Conservation (phyloP, 2,888 invertebrate genomes). For the Tubulanus polymorphus region DNA sequence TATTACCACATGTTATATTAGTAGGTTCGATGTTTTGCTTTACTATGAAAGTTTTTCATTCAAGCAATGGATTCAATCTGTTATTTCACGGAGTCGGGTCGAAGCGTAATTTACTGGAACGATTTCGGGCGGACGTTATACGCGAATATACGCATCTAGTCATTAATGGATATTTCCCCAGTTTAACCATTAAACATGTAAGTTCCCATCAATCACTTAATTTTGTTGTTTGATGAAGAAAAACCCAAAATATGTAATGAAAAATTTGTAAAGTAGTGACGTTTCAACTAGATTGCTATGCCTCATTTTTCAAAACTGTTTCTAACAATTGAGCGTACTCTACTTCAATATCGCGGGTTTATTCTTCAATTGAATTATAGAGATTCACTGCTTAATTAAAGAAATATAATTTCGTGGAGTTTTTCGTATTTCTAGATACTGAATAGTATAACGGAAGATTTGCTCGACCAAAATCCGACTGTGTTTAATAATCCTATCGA, state of each 20-base stretch:
- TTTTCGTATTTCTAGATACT: constrained; percentile 35
- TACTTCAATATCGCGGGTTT: too few relatives aligned
- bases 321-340: too few relatives aligned
- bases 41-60: constrained; percentile 13
- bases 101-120: constrained; percentile 71
- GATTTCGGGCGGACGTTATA: constrained; percentile 66
- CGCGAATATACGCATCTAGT: constrained; percentile 68
- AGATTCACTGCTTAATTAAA: background rate
- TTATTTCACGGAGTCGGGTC: constrained; percentile 88
- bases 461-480: constrained; percentile 32
- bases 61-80: constrained; percentile 79
- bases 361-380: too few relatives aligned
- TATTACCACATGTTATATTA: background rate
- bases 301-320: too few relatives aligned
- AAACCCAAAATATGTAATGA: too few relatives aligned
- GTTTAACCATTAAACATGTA: constrained; percentile 76
- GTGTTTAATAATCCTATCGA: constrained; percentile 35
- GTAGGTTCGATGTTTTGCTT: constrained; percentile 6
- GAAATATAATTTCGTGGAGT: background rate
- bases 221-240: too few relatives aligned
- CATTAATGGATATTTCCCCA: constrained; percentile 89
- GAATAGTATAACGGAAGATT: constrained; percentile 42
- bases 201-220: constrained; percentile 17
- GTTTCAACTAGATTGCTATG: too few relatives aligned
- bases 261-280: too few relatives aligned